Evolutionary conservation across 1,140 invertebrate species (phyloP), one percentile per base, ranked within the genome.

Genomic region (Drosophila pruinosa): DNA sequence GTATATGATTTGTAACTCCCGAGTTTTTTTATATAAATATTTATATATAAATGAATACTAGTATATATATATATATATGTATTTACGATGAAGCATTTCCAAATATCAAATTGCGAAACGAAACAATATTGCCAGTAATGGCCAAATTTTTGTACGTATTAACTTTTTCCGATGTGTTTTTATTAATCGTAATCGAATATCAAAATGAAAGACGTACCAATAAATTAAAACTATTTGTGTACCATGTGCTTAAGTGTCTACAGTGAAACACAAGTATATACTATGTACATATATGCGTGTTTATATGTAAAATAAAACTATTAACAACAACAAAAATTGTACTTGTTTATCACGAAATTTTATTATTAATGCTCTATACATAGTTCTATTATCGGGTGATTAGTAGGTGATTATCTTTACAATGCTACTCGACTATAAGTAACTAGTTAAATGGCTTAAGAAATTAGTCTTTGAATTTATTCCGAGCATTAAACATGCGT

Each of bases 1-100:
- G 58, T 82, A 69, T 82, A 82, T 74, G 63, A 78, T 81, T 81
- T 81, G 17, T 19, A 50, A 57, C 4, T 52, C 22, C 50, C 34
- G 7, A 21, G 56, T 62, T 43, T 24, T 61, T 43, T 47, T 36
- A 26, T 36, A 48, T 17, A 58, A 28, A 47, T 59, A 17, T 31
- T 31, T 57, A 38, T 53, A 53, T 52, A 43, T n/a, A 62, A 19
- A 45, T 53, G 34, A 62, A 26, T 69, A 36, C 34, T 17, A 36
- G n/a, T 36, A 52, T 38, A 38, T 39, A 24, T 38, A 57, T 65
- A 28, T 38, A 62, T 21, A 39, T 36, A 31, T 52, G 19, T 62
- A 70, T 43, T 71, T 56, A 56, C 28, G 39, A 62, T 19, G 6
- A 71, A 64, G 43, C 68, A 71, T 71, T 64, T 70, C 43, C 28